Evolutionary conservation across 1,140 invertebrate species (phyloP).

Genomic region (Semibalanus balanoides): DNA sequence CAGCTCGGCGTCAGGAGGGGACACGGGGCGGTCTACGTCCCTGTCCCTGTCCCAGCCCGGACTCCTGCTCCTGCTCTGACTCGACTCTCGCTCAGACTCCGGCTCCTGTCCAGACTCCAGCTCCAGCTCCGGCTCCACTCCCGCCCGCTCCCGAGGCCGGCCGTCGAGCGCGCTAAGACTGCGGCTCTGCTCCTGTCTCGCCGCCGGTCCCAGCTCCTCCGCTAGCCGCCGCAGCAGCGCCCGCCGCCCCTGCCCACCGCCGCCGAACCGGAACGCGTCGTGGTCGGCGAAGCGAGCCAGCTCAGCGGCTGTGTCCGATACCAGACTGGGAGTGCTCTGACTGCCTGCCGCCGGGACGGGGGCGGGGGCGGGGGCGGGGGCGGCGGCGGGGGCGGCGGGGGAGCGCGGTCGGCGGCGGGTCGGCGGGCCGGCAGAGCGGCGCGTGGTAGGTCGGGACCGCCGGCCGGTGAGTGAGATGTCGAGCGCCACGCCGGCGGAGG

Average conservation of each 20-base stretch:
- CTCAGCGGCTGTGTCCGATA: neutral
- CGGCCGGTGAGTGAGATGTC: neutral
- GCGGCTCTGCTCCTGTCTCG: neutral
- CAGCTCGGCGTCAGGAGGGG: neutral
- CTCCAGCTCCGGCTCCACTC: neutral
- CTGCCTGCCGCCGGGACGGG: neutral
- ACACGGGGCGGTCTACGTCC: too few species aligned
- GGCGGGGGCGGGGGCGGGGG: too few species aligned
- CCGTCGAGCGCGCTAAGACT: neutral
- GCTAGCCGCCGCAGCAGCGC: neutral
- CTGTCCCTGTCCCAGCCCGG: neutral
- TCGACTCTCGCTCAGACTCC: too few species aligned
- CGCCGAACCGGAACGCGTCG: neutral
- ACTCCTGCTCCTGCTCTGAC: too few species aligned
- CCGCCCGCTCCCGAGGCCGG: neutral
- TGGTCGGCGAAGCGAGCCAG: neutral
- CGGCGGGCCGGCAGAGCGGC: too few species aligned
- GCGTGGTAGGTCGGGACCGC: too few species aligned
- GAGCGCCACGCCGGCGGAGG: neutral
- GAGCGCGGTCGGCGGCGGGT: too few species aligned
- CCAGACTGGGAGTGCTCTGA: neutral
- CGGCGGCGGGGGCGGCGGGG: too few species aligned
- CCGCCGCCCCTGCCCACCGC: too few species aligned
- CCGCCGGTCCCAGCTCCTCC: neutral
- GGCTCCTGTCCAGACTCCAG: neutral